Conservation (phyloP, 2,113 vertebrate species). For the Colossoma macropomum region DNA sequence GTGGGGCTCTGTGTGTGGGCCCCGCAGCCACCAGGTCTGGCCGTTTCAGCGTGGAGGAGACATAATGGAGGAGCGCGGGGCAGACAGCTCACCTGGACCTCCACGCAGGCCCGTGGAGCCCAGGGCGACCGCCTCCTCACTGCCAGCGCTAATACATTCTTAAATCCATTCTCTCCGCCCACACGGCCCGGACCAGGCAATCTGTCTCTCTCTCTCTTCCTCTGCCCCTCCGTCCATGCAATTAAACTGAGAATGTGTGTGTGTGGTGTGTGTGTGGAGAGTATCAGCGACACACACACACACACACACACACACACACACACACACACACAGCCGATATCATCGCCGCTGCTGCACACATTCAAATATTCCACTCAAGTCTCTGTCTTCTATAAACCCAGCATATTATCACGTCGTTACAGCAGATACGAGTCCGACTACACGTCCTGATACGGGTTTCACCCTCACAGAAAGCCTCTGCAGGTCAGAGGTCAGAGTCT, state of each 20-base stretch:
- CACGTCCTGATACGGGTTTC: no score
- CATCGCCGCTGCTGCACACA: conserved; percentile 51
- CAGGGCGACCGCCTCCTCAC: conserved; percentile 71
- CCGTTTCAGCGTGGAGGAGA: conserved; percentile 68
- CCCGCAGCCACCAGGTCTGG: conserved; percentile 59
- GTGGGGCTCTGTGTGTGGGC: conserved; percentile 73
- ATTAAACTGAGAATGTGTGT: conserved; percentile 79
- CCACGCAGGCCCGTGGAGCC: conserved; percentile 63
- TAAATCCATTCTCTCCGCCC: conserved; percentile 80
- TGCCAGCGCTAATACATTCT: conserved; percentile 81
- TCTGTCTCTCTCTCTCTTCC: conserved; percentile 56
- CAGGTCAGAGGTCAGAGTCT: no score
- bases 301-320: conserved; percentile 69
- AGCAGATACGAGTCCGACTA: no score
- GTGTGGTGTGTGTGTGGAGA: conserved; percentile 74
- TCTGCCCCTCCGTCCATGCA: conserved; percentile 80
- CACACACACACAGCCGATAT: conserved; percentile 71
- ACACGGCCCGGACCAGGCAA: conserved; percentile 74
- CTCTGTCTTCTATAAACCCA: background rate
- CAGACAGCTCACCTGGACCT: conserved; percentile 76
- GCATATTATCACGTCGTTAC: no score
- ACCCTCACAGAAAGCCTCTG: no score
- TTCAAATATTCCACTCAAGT: background rate
- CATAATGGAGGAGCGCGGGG: conserved; percentile 64
- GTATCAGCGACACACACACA: background rate